Evolutionary conservation across 2,888 invertebrate species (phyloP).

Genomic region (Bursaphelenchus okinawaensis): DNA sequence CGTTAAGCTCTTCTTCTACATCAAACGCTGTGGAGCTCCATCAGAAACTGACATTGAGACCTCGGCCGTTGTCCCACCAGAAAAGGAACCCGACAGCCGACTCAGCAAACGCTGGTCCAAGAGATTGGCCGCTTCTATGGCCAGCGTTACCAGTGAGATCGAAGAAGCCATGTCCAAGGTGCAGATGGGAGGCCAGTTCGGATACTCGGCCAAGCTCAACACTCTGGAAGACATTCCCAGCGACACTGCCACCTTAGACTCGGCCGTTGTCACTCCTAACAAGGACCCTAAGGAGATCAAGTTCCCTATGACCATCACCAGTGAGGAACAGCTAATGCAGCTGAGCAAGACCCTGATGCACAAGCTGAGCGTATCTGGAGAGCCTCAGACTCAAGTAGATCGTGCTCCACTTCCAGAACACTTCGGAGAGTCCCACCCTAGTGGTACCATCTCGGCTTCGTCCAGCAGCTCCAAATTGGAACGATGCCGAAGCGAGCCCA

Average conservation of each 20-base stretch:
- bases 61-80: constrained; percentile 26
- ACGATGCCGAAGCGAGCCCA: neutral
- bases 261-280: constrained; percentile 17
- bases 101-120: constrained; percentile 45
- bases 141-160: constrained; percentile 48
- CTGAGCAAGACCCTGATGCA: constrained; percentile 17
- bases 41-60: constrained; percentile 20
- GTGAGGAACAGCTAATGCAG: constrained; percentile 21
- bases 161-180: constrained; percentile 53
- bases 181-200: constrained; percentile 48
- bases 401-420: neutral
- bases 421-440: neutral
- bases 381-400: neutral
- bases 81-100: constrained; percentile 23
- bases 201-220: constrained; percentile 25
- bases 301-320: constrained; percentile 21
- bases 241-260: constrained; percentile 24
- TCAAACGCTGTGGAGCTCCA: constrained; percentile 21
- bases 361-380: constrained; percentile 12
- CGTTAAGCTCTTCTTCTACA: constrained; percentile 38
- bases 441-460: neutral
- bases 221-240: constrained; percentile 34
- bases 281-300: constrained; percentile 14
- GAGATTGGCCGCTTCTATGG: constrained; percentile 45
- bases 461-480: neutral